A percentile compares a stretch with the other conserved stretches of the same genome.
Conservation (phyloP, 2,888 invertebrate genomes). For the Elmis aenea region DNA sequence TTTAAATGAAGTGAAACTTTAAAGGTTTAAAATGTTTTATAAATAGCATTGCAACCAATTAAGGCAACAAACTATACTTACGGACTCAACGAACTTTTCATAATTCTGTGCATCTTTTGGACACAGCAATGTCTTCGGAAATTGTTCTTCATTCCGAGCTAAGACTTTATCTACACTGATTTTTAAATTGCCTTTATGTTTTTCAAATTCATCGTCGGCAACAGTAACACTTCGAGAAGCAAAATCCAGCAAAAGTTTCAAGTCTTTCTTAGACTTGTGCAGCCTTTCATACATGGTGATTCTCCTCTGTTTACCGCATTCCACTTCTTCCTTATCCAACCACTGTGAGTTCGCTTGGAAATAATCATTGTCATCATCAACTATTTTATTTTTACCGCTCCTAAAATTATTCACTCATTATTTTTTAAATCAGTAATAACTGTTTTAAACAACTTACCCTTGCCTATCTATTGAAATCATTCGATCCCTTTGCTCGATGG, state of each 20-base stretch:
- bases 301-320: slow-evolving; percentile 32
- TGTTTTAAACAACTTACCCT: slow-evolving; percentile 49
- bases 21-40: too few relatives aligned
- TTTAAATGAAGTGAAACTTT: too few relatives aligned
- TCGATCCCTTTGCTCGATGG: slow-evolving; percentile 71
- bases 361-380: slow-evolving; percentile 94
- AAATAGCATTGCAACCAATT: too few relatives aligned
- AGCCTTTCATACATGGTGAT: slow-evolving; percentile 13
- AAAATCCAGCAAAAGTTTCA: slow-evolving; percentile 43
- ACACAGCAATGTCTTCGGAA: too few relatives aligned
- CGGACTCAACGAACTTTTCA: too few relatives aligned
- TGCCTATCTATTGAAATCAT: slow-evolving; percentile 80
- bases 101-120: too few relatives aligned
- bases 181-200: slow-evolving; percentile 26
- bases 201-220: slow-evolving; percentile 30
- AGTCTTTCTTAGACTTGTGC: slow-evolving; percentile 33
- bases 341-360: slow-evolving; percentile 80
- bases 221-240: slow-evolving; percentile 35
- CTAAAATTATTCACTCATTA: slow-evolving; percentile 2
- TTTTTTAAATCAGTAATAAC: slow-evolving; percentile 6
- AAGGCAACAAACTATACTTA: too few relatives aligned
- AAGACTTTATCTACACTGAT: slow-evolving; percentile 29
- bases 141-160: slow-evolving; percentile 26
- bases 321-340: slow-evolving; percentile 62
- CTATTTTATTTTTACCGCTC: slow-evolving; percentile 52